phyloP scores from a whole-genome alignment of 2,113 vertebrate genomes.

The Gavialis gangeticus region DNA sequence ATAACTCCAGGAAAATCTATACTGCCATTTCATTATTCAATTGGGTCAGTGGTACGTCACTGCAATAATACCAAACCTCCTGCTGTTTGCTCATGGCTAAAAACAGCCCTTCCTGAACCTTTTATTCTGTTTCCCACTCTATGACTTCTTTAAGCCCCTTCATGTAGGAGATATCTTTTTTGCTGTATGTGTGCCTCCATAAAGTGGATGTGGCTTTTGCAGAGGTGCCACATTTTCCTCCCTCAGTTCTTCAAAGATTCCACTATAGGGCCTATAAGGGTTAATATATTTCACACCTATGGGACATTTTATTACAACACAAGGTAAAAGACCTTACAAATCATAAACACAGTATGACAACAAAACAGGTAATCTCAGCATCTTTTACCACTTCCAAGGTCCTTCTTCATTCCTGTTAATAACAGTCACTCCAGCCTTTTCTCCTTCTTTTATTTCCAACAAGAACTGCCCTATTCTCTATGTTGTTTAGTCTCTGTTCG shows the following conservation, averaged over 20 bases:
- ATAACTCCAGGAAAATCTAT: background rate
- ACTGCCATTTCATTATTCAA: background rate
- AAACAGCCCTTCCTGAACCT: rapidly evolving
- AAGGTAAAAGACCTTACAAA: too few relatives aligned
- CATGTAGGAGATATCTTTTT: background rate
- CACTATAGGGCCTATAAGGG: background rate
- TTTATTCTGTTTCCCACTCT: rapidly evolving
- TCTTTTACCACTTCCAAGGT: background rate
- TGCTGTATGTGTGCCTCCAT: background rate
- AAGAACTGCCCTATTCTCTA: background rate
- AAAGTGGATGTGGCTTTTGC: too few relatives aligned
- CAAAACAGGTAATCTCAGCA: background rate
- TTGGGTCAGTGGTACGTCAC: background rate
- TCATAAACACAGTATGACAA: too few relatives aligned
- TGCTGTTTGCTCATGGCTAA: background rate
- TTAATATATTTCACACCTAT: background rate
- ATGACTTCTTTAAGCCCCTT: rapidly evolving
- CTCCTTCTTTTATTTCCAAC: background rate
- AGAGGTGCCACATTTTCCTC: background rate
- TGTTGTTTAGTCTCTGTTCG: background rate
- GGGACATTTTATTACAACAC: too few relatives aligned
- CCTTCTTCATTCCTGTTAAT: background rate
- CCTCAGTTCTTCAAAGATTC: background rate
- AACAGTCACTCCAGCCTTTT: background rate
- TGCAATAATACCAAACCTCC: rapidly evolving